Base-by-base conservation (phyloP, 2,888 invertebrate species). In the Drosophila infuscata region DNA sequence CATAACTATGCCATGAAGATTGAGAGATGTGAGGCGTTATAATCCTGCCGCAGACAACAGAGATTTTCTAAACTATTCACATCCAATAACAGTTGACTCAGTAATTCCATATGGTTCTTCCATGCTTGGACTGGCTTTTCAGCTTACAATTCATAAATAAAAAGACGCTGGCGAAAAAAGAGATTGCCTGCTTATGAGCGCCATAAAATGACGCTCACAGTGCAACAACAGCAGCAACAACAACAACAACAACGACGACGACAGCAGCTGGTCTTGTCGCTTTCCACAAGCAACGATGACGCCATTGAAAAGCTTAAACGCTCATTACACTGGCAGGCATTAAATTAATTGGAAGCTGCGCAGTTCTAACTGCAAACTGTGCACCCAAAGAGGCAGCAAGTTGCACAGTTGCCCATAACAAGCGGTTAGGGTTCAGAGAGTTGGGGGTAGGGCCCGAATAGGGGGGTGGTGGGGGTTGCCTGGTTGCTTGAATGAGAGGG, bases 251-350 rank as follows among this genome's bases (percentile, higher is more conserved):
- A 46, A 29, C 35, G 51, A 51, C 38, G 41, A 66, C 53, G 59
- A 49, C 29, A 69, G 41, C 57, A 75, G 81, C 63, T 61, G 76
- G 33, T 72, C 67, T 67, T 78, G 77, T 70, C 62, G 73, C 82
- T 80, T 79, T 62, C 65, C 48, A 66, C 68, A 56, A 65, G 68
- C 64, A 68, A 81, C 78, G 77, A 81, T 78, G 78, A 69, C 65
- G 81, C 79, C 79, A 79, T 78, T 74, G 70, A 76, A 84, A 82
- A 70, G 87, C 89, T 88, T 88, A 90, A 90, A 89, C 89, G 90
- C 88, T 90, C 85, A 88, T 88, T 88, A 90, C 88, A 84, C 88
- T 80, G 85, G 74, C 88, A 76, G 89, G 90, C 89, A 88, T 90
- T 90, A 87, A 89, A 89, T 90, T 88, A 88, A 88, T 88, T 88